phyloP scores from a whole-genome alignment of 2,797 vertebrate species.

The Lepus townsendii region DNA sequence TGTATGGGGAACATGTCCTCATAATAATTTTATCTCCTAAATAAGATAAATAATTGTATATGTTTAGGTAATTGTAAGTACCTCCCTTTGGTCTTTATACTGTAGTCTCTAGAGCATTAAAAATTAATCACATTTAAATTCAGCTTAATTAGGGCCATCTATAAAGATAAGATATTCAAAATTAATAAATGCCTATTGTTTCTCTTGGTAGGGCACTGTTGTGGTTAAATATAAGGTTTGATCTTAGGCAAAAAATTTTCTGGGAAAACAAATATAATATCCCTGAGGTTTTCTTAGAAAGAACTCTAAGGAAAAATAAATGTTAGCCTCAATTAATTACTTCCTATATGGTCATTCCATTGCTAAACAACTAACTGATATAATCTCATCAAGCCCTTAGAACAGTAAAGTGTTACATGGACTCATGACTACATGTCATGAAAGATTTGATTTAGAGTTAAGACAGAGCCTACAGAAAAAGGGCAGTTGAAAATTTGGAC shows the following conservation, averaged over 20 bases:
- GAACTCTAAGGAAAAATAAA: conserved; percentile 21
- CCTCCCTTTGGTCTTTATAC: not conserved
- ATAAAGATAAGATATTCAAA: conserved; percentile 45
- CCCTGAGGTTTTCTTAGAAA: not conserved
- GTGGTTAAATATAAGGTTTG: conserved; percentile 29
- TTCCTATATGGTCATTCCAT: not conserved
- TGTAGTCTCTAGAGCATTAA: not conserved
- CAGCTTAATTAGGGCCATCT: not conserved
- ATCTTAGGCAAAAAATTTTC: not conserved
- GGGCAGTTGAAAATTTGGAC: not conserved
- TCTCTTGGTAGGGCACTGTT: not conserved
- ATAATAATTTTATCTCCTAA: not conserved
- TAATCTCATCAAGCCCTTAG: not conserved
- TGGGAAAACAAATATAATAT: not conserved
- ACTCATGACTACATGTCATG: not conserved
- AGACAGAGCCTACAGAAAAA: not conserved
- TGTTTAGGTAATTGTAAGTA: not conserved
- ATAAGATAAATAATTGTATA: not conserved
- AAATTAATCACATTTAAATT: conserved; percentile 57
- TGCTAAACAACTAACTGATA: not conserved
- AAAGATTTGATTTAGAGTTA: not conserved
- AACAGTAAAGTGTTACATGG: not conserved
- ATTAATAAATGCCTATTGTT: conserved; percentile 22
- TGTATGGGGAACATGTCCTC: too few relatives aligned
- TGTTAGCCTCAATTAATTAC: conserved; percentile 29